phyloP scores from a whole-genome alignment of 2,888 invertebrate species.

The Druceiella hillmani region DNA sequence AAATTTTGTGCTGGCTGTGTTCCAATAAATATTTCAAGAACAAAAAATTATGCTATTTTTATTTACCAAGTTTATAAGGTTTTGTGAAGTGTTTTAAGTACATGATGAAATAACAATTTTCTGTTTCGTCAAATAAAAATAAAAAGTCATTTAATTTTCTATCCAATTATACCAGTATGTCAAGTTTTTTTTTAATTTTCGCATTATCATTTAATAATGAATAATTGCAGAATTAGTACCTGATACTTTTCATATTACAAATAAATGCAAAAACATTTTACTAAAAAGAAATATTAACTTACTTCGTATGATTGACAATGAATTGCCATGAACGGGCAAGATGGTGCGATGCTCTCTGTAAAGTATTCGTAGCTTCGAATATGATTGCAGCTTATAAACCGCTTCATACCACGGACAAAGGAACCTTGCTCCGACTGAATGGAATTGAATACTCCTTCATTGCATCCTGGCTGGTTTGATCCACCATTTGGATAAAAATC shows the following conservation, averaged over 20 bases:
- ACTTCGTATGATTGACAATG: slow-evolving; percentile 76
- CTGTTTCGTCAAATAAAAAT: too few species aligned
- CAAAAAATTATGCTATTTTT: too few species aligned
- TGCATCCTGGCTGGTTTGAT: slow-evolving; percentile 55
- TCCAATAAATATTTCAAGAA: too few species aligned
- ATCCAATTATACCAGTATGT: too few species aligned
- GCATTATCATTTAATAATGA: too few species aligned
- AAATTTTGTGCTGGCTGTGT: too few species aligned
- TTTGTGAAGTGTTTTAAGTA: too few species aligned
- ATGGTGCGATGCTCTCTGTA: slow-evolving; percentile 73
- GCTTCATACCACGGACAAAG: slow-evolving; percentile 50
- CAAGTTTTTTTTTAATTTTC: too few species aligned
- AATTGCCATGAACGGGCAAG: slow-evolving; percentile 72
- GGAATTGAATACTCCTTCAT: slow-evolving; percentile 26
- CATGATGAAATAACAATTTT: too few species aligned
- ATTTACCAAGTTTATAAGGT: too few species aligned
- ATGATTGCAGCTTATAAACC: slow-evolving; percentile 82
- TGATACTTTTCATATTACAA: not conserved
- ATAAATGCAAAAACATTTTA: not conserved
- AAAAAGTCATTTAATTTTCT: too few species aligned
- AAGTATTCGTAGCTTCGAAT: slow-evolving; percentile 79
- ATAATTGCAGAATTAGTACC: too few species aligned
- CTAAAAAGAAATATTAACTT: slow-evolving; percentile 24
- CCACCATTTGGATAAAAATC: slow-evolving; percentile 94
- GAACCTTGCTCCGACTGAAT: slow-evolving; percentile 13